phyloP scores from a whole-genome alignment of 2,888 invertebrate species.

The Temnothorax rugatulus region DNA sequence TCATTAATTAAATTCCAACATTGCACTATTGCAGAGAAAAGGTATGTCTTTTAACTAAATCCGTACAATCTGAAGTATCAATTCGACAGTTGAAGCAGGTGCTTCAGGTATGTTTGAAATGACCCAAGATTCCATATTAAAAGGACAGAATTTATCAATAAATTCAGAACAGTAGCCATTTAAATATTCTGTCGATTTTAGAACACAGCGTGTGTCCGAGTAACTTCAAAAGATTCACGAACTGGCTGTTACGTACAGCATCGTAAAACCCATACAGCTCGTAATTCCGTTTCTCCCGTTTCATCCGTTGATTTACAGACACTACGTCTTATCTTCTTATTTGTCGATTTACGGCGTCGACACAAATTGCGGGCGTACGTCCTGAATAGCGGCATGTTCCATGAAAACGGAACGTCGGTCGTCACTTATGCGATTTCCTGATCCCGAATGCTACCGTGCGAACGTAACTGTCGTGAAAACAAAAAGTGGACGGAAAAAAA shows the following conservation, averaged over 20 bases:
- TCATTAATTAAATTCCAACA: background rate
- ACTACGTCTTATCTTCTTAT: constrained; percentile 76
- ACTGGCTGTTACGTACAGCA: constrained; percentile 53
- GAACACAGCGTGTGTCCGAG: background rate
- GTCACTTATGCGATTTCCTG: constrained; percentile 76
- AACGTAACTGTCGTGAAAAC: constrained; percentile 57
- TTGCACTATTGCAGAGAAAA: background rate
- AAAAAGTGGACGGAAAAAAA: constrained; percentile 13
- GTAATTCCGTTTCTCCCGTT: constrained; percentile 73
- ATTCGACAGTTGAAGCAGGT: background rate
- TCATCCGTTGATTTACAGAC: constrained; percentile 79
- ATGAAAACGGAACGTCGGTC: constrained; percentile 71
- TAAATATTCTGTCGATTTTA: background rate
- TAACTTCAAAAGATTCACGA: constrained; percentile 7
- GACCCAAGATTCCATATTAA: background rate
- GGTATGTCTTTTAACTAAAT: background rate
- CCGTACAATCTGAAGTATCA: background rate
- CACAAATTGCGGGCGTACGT: constrained; percentile 58
- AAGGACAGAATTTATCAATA: background rate
- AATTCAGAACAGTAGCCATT: background rate
- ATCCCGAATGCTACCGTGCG: constrained; percentile 57
- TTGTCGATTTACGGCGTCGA: constrained; percentile 72
- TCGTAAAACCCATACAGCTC: constrained; percentile 66
- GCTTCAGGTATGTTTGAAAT: background rate
- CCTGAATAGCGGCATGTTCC: constrained; percentile 57